These are phyloP conservation scores for Tuta absoluta DNA, from an alignment of 2,888 invertebrate species.

Conservation along the genomic window DNA sequence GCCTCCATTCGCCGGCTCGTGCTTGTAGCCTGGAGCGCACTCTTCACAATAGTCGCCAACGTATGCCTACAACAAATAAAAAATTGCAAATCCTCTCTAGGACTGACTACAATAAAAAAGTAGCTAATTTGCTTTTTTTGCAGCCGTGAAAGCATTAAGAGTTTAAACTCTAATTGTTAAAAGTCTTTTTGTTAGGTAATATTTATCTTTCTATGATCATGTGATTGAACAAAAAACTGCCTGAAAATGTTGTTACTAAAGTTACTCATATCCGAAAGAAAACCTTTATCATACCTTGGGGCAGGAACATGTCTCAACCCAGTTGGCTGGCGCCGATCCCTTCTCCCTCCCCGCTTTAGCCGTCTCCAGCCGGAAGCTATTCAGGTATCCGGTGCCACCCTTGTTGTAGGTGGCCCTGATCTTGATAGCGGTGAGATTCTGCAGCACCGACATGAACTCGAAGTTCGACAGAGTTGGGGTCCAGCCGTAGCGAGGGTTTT, in stretches of 20 bases:
- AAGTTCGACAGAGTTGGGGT: conserved; percentile 92
- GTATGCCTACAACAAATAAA: conserved; percentile 78
- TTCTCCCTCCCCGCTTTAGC: conserved; percentile 90
- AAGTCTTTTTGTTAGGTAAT: too few relatives aligned
- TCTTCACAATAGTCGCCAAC: conserved; percentile 98
- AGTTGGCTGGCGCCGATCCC: conserved; percentile 86
- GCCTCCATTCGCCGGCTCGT: conserved; percentile 94
- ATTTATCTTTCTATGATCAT: neutral
- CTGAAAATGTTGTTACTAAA: too few relatives aligned
- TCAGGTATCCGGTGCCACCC: conserved; percentile 92
- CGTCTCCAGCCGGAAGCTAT: conserved; percentile 93
- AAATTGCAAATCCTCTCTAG: neutral
- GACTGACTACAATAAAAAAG: neutral
- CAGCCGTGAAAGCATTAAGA: too few relatives aligned
- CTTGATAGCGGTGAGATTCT: conserved; percentile 96
- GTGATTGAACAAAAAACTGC: neutral
- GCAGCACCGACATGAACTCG: conserved; percentile 95
- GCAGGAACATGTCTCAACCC: conserved; percentile 97
- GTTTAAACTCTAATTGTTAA: too few relatives aligned
- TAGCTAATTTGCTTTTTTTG: too few relatives aligned
- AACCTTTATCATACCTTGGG: conserved; percentile 69
- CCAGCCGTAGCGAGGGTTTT: conserved; percentile 96
- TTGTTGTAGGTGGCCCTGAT: conserved; percentile 95
- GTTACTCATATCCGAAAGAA: neutral
- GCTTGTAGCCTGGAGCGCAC: conserved; percentile 96